phyloP scores from a whole-genome alignment of 2,888 invertebrate species.

The Lasioglossum vierecki region DNA sequence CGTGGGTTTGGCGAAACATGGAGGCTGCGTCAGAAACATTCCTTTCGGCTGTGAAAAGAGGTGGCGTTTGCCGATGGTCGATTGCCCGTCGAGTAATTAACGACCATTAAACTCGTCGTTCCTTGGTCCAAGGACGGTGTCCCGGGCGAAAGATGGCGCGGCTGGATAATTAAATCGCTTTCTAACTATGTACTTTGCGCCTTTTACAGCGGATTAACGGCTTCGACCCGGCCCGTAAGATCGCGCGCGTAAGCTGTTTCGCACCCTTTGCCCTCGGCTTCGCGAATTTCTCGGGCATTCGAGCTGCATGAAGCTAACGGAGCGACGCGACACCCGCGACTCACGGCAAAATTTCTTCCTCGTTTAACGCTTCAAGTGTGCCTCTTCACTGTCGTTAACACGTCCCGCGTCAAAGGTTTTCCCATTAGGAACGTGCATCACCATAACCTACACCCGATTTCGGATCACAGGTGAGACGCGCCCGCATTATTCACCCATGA shows the following conservation, averaged over 20 bases:
- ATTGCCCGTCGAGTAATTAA: slow-evolving; percentile 49
- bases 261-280: slow-evolving; percentile 7
- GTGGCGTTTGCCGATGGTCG: slow-evolving; percentile 20
- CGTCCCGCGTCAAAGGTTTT: not conserved
- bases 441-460: not conserved
- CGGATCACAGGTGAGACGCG: not conserved
- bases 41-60: not conserved
- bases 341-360: not conserved
- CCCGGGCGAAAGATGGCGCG: slow-evolving; percentile 48
- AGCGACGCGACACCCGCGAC: not conserved
- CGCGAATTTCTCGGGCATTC: slow-evolving; percentile 41
- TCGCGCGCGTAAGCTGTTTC: slow-evolving; percentile 56
- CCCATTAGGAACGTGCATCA: not conserved
- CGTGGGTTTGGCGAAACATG: not conserved
- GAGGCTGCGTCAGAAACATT: not conserved
- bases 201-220: slow-evolving; percentile 66
- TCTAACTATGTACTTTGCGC: slow-evolving; percentile 66
- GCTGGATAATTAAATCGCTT: slow-evolving; percentile 68
- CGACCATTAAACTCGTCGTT: slow-evolving; percentile 48
- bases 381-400: not conserved
- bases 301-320: slow-evolving; percentile 9
- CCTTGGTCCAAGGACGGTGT: slow-evolving; percentile 13
- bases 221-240: slow-evolving; percentile 33
- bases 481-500: not conserved
- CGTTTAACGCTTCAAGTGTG: not conserved